Evolutionary conservation across 2,113 vertebrate genomes (phyloP).

Genomic region (Anhinga anhinga): DNA sequence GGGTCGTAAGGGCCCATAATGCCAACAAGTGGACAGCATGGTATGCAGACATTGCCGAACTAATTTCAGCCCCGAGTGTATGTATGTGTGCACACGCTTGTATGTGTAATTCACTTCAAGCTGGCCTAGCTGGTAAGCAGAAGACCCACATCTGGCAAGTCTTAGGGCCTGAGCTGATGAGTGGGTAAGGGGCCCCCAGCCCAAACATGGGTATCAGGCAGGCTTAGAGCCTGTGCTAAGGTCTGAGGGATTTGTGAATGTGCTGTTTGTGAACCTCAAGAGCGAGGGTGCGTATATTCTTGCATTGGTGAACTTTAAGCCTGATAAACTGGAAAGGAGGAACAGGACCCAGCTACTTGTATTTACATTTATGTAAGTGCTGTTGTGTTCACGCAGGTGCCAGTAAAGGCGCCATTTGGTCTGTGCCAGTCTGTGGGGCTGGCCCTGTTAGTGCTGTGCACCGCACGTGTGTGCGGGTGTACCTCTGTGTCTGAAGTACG

Average conservation of each 20-base stretch:
- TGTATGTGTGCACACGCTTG: rapidly evolving
- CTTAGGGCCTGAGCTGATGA: background rate
- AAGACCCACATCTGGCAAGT: background rate
- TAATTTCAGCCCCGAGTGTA: background rate
- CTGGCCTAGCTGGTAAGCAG: background rate
- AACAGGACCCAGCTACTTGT: background rate
- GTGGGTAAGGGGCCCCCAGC: background rate
- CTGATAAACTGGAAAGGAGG: background rate
- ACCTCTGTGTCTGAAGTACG: background rate
- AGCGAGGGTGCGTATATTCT: no score
- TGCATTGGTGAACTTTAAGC: background rate
- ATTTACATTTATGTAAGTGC: rapidly evolving
- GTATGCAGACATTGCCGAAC: no score
- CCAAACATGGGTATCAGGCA: background rate
- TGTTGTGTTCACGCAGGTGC: background rate
- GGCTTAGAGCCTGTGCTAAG: background rate
- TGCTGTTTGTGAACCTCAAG: no score
- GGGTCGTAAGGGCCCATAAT: background rate
- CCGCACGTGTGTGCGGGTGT: no score
- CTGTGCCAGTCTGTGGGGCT: rapidly evolving
- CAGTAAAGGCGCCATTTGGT: background rate
- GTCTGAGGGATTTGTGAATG: no score
- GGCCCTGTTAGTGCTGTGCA: background rate
- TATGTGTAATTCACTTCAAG: background rate
- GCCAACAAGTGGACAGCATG: background rate